Percentiles rank a stretch among this genome's conserved stretches.
Conservation (phyloP, 1,140 invertebrate genomes). For the Medauroidea extradentata region DNA sequence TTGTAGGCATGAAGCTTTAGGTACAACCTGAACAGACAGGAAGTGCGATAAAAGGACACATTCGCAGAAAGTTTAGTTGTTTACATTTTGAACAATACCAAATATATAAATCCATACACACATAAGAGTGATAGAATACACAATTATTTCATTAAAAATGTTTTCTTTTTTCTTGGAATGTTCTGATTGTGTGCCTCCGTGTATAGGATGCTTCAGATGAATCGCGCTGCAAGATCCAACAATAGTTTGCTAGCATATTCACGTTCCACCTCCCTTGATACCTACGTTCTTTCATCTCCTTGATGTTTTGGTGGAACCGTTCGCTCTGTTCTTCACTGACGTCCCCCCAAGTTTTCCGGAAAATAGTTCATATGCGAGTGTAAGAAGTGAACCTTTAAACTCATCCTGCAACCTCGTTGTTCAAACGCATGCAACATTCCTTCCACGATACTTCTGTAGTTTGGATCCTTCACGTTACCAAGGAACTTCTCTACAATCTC, state of each 20-base stretch:
- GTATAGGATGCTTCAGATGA: too few relatives aligned
- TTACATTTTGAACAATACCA: too few relatives aligned
- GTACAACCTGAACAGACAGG: too few relatives aligned
- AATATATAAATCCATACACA: too few relatives aligned
- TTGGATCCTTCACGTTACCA: too few relatives aligned
- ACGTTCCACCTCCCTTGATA: constrained; percentile 34
- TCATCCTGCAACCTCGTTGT: constrained; percentile 32
- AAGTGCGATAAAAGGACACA: too few relatives aligned
- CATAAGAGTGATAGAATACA: too few relatives aligned
- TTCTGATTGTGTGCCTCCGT: not conserved
- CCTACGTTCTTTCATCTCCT: constrained; percentile 31
- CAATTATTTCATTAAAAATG: too few relatives aligned
- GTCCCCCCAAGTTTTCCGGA: constrained; percentile 31
- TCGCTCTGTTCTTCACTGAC: constrained; percentile 39
- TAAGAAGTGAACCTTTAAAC: constrained; percentile 41
- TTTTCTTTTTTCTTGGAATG: not conserved
- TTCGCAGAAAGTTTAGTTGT: too few relatives aligned
- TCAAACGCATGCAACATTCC: too few relatives aligned
- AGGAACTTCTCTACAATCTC: too few relatives aligned
- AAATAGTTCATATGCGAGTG: constrained; percentile 42
- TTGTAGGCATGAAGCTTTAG: too few relatives aligned
- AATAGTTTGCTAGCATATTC: constrained; percentile 37
- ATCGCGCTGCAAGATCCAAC: constrained; percentile 31
- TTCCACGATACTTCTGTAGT: constrained; percentile 28
- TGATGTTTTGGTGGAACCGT: constrained; percentile 39